Percentiles rank a stretch among this genome's conserved stretches.
phyloP scores from a whole-genome alignment of 2,888 invertebrate species.

The Drosophila testacea region DNA sequence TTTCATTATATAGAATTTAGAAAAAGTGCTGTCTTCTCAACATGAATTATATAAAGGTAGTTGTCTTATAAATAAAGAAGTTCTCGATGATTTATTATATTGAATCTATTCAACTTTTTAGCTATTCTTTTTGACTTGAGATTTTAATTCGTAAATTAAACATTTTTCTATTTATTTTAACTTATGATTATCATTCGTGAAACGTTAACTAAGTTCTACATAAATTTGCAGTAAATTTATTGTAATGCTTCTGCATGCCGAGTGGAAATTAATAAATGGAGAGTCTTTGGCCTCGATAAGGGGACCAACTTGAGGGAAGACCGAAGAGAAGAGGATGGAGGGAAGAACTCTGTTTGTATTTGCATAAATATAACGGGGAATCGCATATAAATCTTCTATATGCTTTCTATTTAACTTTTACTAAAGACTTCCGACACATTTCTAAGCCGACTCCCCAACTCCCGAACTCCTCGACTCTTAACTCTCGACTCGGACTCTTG shows the following conservation, averaged over 20 bases:
- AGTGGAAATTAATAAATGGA: constrained; percentile 22
- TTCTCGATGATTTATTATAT: no score
- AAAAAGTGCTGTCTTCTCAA: no score
- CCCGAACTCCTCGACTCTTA: background rate
- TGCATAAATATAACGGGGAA: constrained; percentile 69
- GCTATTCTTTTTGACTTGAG: no score
- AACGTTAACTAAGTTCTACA: background rate
- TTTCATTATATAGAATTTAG: no score
- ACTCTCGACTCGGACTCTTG: background rate
- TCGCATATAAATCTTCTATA: constrained; percentile 72
- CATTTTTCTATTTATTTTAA: background rate
- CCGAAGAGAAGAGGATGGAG: background rate
- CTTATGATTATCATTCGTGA: background rate
- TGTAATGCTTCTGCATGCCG: constrained; percentile 3
- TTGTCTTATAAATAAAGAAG: no score
- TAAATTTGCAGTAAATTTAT: background rate
- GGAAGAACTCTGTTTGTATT: constrained; percentile 35
- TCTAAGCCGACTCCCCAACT: constrained; percentile 50
- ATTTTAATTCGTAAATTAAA: no score
- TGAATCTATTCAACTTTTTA: no score
- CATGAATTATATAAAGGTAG: no score
- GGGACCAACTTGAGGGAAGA: constrained; percentile 14
- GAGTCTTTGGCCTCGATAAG: constrained; percentile 6
- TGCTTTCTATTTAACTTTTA: constrained; percentile 79
- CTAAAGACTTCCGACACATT: constrained; percentile 78